phyloP scores from a whole-genome alignment of 2,113 vertebrate species.

The Aptenodytes patagonicus region DNA sequence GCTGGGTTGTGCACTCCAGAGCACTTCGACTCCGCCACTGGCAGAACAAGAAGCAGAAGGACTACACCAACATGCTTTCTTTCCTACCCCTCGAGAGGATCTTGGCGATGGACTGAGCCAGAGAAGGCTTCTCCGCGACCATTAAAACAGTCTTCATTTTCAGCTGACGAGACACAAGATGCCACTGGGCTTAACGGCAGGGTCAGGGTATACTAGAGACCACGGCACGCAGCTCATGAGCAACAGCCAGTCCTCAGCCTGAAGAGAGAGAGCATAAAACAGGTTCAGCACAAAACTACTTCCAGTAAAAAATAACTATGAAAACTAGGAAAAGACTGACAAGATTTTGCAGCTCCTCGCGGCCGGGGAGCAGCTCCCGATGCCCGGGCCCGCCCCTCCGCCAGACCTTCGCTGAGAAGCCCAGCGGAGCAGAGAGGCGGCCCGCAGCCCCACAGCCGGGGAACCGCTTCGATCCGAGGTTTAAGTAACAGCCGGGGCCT shows the following conservation, averaged over 20 bases:
- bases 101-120: slow-evolving; percentile 95
- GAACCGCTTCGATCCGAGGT: background rate
- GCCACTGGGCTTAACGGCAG: background rate
- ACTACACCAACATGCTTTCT: accelerated
- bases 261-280: background rate
- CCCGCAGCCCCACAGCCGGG: too few species aligned
- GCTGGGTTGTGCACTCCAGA: accelerated
- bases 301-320: accelerated
- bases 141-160: slow-evolving; percentile 92
- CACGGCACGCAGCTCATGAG: background rate
- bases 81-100: slow-evolving; percentile 92
- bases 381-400: background rate
- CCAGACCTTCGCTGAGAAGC: background rate
- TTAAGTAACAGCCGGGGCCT: background rate
- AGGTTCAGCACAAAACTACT: accelerated
- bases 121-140: slow-evolving; percentile 96
- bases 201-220: accelerated
- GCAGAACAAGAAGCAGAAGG: background rate
- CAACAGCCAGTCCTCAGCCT: background rate
- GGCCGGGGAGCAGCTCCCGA: background rate
- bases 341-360: background rate
- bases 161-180: background rate
- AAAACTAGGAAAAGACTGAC: accelerated
- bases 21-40: accelerated
- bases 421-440: background rate